Evolutionary conservation across 2,113 vertebrate species (phyloP), one percentile per base, ranked within the genome.

Genomic region (Hippoglossus stenolepis): DNA sequence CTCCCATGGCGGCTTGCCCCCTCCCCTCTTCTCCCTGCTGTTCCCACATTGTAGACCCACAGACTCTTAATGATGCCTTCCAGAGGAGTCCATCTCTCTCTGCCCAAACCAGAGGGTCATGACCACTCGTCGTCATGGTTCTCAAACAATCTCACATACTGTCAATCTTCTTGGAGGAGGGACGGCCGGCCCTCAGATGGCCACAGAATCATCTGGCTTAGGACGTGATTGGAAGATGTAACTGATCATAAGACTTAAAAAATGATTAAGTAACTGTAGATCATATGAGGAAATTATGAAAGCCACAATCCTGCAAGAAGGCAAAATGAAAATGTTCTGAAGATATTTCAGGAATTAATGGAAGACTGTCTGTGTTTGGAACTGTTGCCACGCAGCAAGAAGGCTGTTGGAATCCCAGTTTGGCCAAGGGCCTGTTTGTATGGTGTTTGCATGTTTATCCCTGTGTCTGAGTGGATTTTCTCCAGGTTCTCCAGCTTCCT

Each of bases 121-220:
- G 71, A 65, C 65, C 69, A 43, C 28, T 70, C 10, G 21, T 71
- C 63, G 59, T 80, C 75, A 85, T 31, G 65, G 49, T 51, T 87
- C 74, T 62, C 38, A 38, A 60, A 75, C 65, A 72, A 49, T 79
- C 20, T 73, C 23, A 24, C 38, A 61, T 64, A 60, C 47, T 62
- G 80, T 26, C 66, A 47, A 76, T 68, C 69, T 65, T 45, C 64
- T 2, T 8, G 63, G 43, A 3, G 13, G 67, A 75, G 28, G 2
- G 18, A 60, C 67, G 20, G 62, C 5, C 43, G 56, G 73, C 53
- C 38, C 80, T 79, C 59, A 71, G 43, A 38, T 73, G 73, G 31
- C 43, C 28, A 51, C 67, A 65, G 71, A 61, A 65, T 59, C 51
- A 17, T 18, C 28, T 35, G 40, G 68, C 65, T 47, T 65, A 20